A percentile compares a stretch with the other conserved stretches of the same genome.
These are phyloP conservation scores for Channa maculata DNA, from an alignment of 2,113 vertebrate genomes.

Conservation along the genomic window DNA sequence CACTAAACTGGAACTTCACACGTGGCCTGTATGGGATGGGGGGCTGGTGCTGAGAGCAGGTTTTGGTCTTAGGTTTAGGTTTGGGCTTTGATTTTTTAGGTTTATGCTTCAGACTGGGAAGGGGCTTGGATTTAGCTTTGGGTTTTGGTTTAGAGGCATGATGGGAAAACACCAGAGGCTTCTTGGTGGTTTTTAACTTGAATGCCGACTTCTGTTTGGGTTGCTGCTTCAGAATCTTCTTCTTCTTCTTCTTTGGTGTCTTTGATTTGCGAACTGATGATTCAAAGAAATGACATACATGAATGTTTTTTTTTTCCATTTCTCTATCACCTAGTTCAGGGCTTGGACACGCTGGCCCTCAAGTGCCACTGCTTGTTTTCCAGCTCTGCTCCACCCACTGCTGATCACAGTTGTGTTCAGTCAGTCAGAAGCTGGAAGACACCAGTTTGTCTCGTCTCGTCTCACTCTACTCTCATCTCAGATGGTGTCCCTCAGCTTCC, in stretches of 20 bases:
- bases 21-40: neutral
- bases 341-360: too few species aligned
- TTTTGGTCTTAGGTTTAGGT: constrained; percentile 28
- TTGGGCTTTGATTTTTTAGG: constrained; percentile 13
- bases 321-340: too few species aligned
- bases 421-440: too few species aligned
- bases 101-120: constrained; percentile 28
- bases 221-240: constrained; percentile 43
- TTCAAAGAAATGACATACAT: constrained; percentile 4
- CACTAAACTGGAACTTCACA: constrained; percentile 7
- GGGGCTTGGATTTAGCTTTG: constrained; percentile 17
- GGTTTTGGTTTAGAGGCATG: neutral
- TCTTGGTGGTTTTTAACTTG: constrained; percentile 57
- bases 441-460: too few species aligned
- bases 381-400: too few species aligned
- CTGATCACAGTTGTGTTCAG: too few species aligned
- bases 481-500: too few species aligned
- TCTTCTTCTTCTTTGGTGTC: constrained; percentile 59
- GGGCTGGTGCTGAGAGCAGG: neutral
- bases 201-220: constrained; percentile 52
- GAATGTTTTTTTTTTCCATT: neutral
- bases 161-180: constrained; percentile 3
- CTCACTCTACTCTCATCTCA: too few species aligned
- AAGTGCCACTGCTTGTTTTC: too few species aligned
- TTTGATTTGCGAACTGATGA: constrained; percentile 12